These are phyloP conservation scores for Zonitis immaculata DNA, from an alignment of 2,888 invertebrate genomes.

Conservation along the genomic window DNA sequence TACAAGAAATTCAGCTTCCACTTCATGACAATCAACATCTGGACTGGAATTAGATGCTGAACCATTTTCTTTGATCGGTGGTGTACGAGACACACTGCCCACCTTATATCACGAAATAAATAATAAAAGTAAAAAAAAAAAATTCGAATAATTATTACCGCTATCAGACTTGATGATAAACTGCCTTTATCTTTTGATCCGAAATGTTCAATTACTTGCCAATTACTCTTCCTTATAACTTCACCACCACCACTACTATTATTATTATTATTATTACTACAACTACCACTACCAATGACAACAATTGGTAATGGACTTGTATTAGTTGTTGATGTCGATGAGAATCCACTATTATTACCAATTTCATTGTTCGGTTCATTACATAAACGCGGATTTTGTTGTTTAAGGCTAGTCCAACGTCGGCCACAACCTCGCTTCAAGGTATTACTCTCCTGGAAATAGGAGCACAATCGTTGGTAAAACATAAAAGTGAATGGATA, in stretches of 20 bases:
- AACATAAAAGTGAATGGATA: too few relatives aligned
- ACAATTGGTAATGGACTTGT: conserved; percentile 35
- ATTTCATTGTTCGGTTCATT: conserved; percentile 37
- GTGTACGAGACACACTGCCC: conserved; percentile 40
- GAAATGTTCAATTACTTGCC: conserved; percentile 89
- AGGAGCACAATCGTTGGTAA: too few relatives aligned
- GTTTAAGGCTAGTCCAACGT: conserved; percentile 53
- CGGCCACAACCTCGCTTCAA: conserved; percentile 43
- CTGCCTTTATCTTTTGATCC: conserved; percentile 57
- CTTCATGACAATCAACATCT: conserved; percentile 40
- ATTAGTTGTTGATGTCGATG: conserved; percentile 37
- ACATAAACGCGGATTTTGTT: conserved; percentile 46
- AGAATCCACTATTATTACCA: conserved; percentile 33
- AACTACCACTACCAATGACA: background rate
- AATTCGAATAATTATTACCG: too few relatives aligned
- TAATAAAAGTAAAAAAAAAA: too few relatives aligned
- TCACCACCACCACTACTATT: conserved; percentile 43
- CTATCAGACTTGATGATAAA: conserved; percentile 59
- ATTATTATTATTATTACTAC: too few relatives aligned
- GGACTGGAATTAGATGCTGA: conserved; percentile 42
- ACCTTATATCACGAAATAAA: too few relatives aligned
- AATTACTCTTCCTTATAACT: conserved; percentile 75
- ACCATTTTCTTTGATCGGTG: conserved; percentile 38
- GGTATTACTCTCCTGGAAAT: conserved; percentile 39
- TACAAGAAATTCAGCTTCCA: conserved; percentile 42